Percentiles rank a stretch among this genome's conserved stretches.
These are phyloP conservation scores for Myocastor coypus DNA, from an alignment of 2,113 vertebrate genomes.

Conservation along the genomic window DNA sequence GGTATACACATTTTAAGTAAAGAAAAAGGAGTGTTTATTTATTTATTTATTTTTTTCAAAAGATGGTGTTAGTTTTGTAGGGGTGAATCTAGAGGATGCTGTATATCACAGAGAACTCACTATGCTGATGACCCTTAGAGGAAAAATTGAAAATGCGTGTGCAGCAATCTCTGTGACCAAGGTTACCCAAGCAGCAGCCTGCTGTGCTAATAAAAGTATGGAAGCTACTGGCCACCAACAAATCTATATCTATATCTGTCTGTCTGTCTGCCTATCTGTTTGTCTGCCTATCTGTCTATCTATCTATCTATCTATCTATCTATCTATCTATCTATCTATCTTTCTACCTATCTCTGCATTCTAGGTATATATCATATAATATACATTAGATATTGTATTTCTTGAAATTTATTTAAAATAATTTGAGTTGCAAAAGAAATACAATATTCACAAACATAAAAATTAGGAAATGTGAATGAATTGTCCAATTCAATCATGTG, in stretches of 20 bases:
- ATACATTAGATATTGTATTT: background rate
- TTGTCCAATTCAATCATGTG: background rate
- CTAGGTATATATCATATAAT: background rate
- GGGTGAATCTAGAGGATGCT: background rate
- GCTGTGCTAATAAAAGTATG: background rate
- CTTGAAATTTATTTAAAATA: background rate
- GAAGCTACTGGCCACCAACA: background rate
- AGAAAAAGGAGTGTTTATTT: background rate
- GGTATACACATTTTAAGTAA: background rate
- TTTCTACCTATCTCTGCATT: background rate
- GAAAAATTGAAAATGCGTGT: background rate
- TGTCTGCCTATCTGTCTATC: background rate
- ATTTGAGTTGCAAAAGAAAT: conserved; percentile 14
- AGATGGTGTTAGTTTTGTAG: background rate
- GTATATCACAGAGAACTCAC: background rate
- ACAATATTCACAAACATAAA: background rate
- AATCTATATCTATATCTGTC: no score
- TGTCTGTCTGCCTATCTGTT: background rate
- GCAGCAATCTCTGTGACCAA: background rate
- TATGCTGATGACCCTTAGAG: background rate
- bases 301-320: background rate
- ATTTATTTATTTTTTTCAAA: no score
- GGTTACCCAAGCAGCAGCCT: background rate
- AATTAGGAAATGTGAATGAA: background rate
- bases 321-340: no score